These are phyloP conservation scores for Polia nebulosa DNA, from an alignment of 2,888 invertebrate species.

Conservation along the genomic window DNA sequence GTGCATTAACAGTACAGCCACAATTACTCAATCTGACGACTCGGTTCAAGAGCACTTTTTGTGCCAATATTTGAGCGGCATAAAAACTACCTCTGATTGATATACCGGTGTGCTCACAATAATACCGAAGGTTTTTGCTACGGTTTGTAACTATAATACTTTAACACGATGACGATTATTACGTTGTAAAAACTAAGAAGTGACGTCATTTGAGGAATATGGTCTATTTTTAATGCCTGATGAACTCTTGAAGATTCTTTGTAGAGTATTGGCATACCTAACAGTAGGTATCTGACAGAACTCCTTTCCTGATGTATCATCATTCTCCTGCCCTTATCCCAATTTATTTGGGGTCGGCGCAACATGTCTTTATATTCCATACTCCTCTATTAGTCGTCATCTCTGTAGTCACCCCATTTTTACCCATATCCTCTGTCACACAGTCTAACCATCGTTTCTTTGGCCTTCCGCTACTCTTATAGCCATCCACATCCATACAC, in stretches of 20 bases:
- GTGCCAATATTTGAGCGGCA: neutral
- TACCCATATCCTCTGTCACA: no score
- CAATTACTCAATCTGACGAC: constrained; percentile 35
- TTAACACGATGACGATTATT: neutral
- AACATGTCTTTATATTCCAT: no score
- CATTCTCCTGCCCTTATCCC: no score
- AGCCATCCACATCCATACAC: no score
- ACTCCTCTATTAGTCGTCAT: no score
- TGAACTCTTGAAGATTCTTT: neutral
- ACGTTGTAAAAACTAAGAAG: neutral
- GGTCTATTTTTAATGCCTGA: neutral
- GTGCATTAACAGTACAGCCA: constrained; percentile 18
- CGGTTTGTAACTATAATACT: constrained; percentile 27
- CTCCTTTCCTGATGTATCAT: no score
- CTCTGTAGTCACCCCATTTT: no score
- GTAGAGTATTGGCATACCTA: neutral
- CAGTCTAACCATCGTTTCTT: no score
- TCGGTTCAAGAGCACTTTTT: constrained; percentile 43
- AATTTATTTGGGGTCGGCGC: no score
- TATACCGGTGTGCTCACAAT: constrained; percentile 29
- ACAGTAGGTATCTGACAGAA: neutral
- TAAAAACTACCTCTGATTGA: constrained; percentile 43
- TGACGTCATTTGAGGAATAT: constrained; percentile 33
- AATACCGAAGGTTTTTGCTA: constrained; percentile 24
- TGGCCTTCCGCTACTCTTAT: no score